These are phyloP conservation scores for Globia sparganii DNA, from an alignment of 2,888 invertebrate genomes.

Conservation along the genomic window DNA sequence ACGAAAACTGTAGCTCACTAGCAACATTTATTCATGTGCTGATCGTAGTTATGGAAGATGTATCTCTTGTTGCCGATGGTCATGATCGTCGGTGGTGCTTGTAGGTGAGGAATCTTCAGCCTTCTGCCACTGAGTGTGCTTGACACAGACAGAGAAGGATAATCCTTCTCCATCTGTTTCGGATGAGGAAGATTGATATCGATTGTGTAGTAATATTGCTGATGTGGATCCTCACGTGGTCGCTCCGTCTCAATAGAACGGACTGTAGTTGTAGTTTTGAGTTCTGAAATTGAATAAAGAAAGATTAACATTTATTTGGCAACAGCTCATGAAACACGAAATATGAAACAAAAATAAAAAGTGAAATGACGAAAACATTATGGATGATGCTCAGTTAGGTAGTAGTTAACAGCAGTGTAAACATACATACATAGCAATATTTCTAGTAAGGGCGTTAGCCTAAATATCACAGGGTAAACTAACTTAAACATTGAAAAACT, in stretches of 20 bases:
- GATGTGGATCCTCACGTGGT: background rate
- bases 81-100: background rate
- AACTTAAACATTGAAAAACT: background rate
- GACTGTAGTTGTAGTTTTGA: background rate
- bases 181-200: background rate
- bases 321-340: background rate
- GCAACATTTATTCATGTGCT: background rate
- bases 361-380: background rate
- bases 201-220: background rate
- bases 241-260: fast-evolving
- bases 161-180: too few relatives aligned
- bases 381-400: too few relatives aligned
- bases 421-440: background rate
- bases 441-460: background rate
- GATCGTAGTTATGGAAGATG: background rate
- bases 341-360: background rate
- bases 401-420: background rate
- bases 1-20: background rate
- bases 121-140: fast-evolving
- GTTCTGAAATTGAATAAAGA: background rate
- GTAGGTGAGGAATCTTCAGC: background rate
- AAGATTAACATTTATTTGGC: background rate
- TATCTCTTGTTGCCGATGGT: background rate
- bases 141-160: background rate
- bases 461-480: background rate